Percentiles rank a stretch among this genome's conserved stretches.
Conservation (phyloP, 2,113 vertebrate species). For the Psammodynastes pulverulentus region DNA sequence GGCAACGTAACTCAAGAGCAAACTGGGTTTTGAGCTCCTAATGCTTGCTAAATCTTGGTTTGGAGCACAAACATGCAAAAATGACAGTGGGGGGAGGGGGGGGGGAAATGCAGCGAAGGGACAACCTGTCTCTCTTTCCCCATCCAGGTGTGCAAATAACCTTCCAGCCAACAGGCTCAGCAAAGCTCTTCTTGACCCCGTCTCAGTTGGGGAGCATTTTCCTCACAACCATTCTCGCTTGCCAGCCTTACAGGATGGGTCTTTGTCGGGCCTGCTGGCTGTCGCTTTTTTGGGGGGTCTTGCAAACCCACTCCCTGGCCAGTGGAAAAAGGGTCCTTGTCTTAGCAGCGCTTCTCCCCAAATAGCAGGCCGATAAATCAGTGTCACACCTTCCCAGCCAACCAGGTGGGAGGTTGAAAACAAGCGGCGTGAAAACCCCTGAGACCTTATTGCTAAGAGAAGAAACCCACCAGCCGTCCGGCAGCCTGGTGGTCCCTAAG, state of each 20-base stretch:
- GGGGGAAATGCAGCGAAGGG: background rate
- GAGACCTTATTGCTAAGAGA: background rate
- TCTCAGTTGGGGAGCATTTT: background rate
- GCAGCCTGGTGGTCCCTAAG: background rate
- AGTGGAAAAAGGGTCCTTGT: background rate
- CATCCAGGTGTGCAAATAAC: background rate
- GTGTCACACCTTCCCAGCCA: background rate
- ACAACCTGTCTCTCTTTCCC: background rate
- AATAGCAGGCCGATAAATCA: background rate
- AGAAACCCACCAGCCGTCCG: background rate
- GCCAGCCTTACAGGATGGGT: background rate
- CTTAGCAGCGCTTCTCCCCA: background rate
- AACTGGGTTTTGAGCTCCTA: background rate
- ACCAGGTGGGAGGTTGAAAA: background rate
- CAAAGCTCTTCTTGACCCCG: background rate
- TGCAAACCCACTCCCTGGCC: background rate
- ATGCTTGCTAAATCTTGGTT: too few species aligned
- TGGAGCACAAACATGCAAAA: background rate
- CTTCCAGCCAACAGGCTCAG: background rate
- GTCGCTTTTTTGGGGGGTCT: too few species aligned
- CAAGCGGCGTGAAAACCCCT: fast-evolving
- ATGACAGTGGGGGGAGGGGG: too few species aligned
- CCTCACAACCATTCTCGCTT: background rate
- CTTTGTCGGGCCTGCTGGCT: background rate
- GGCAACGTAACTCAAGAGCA: background rate